phyloP scores from a whole-genome alignment of 2,888 invertebrate genomes.

The Bursaphelenchus okinawaensis region DNA sequence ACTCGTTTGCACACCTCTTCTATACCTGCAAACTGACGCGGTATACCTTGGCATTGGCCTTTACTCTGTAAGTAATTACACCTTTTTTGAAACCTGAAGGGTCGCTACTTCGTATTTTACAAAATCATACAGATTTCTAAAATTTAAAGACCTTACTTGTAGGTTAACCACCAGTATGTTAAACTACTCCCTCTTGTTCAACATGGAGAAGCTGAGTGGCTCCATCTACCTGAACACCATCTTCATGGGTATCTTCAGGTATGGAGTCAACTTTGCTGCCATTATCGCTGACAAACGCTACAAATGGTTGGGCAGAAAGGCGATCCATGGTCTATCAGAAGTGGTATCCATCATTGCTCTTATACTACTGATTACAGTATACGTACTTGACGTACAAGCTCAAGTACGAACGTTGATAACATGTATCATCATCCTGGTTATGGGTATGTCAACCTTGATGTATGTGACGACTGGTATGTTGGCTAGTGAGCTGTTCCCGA shows the following conservation, averaged over 20 bases:
- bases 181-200: slow-evolving; percentile 49
- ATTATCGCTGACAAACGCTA: slow-evolving; percentile 37
- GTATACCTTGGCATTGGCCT: slow-evolving; percentile 28
- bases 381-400: slow-evolving; percentile 10
- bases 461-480: slow-evolving; percentile 37
- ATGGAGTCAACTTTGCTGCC: slow-evolving; percentile 37
- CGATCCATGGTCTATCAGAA: slow-evolving; percentile 36
- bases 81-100: too few species aligned
- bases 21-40: slow-evolving; percentile 37
- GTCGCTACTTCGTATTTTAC: too few species aligned
- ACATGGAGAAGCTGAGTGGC: slow-evolving; percentile 37
- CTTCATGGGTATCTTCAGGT: slow-evolving; percentile 43
- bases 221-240: slow-evolving; percentile 42
- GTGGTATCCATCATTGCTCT: slow-evolving; percentile 32
- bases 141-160: too few species aligned
- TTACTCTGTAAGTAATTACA: slow-evolving; percentile 30
- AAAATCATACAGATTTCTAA: too few species aligned
- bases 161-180: slow-evolving; percentile 41
- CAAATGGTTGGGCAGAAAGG: slow-evolving; percentile 38
- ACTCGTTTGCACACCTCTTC: slow-evolving; percentile 40
- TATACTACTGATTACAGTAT: slow-evolving; percentile 24
- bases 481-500: slow-evolving; percentile 49
- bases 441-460: slow-evolving; percentile 31
- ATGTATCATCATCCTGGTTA: slow-evolving; percentile 30
- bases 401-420: neutral